Evolutionary conservation across 2,113 vertebrate genomes (phyloP), one percentile per base, ranked within the genome.

Genomic region (Romanogobio albipinnatus): DNA sequence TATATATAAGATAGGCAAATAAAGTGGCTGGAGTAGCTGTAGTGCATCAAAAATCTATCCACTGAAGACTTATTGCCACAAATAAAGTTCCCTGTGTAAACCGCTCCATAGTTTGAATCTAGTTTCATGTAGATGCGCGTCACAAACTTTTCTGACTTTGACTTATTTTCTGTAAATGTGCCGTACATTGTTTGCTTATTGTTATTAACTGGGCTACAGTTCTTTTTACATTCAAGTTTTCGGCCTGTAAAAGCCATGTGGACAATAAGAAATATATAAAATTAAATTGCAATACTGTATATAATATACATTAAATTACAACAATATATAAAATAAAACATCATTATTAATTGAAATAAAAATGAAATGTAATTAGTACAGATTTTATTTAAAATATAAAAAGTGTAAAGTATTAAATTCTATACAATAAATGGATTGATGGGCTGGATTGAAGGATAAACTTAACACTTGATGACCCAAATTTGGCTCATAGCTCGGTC

Each of bases 181-280:
- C 17, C 22, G 9, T n/a, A n/a, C 59, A 13, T 9, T 13, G 9
- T 62, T 62, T 26, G n/a, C n/a, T 62, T 62, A 6, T 22, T 56
- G 17, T 56, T 56, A 56, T 56, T 24, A 61, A 26, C 9, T 10
- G 22, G n/a, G 9, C 10, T 26, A 26, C 59, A 62, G 59, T 24
- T 70, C 19, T 43, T 71, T 39, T 74, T 74, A 74, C 71, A 74
- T 74, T 74, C 71, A 74, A 47, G 43, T 49, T 74, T 74, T 26
- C 8, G 43, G 71, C n/a, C 13, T 74, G 10, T 74, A 74, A 74
- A 74, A 47, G 22, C 66, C 66, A 71, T 15, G 43, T 49, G 13
- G 70, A 47, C 3, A 74, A 47, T 26, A 47, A 49, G 43, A 49
- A 74, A 74, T 74, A 26, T 49, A 24, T 14, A 24, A 49, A 74